These are phyloP conservation scores for Eulemur mongoz DNA, from an alignment of 2,797 vertebrate genomes.

Conservation along the genomic window DNA sequence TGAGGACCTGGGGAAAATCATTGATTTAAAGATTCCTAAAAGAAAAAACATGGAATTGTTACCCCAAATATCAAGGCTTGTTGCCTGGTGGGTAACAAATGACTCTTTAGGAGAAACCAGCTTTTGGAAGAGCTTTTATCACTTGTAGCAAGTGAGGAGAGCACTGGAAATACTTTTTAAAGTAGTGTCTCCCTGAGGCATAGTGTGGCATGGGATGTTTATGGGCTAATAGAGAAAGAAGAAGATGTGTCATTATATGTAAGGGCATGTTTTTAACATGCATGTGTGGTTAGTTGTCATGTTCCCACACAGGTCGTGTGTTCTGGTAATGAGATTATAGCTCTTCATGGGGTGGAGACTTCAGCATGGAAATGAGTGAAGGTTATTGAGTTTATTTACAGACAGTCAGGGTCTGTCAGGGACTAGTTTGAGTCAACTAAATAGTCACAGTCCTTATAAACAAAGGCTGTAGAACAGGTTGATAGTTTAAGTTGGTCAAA, in stretches of 20 bases:
- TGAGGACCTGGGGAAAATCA: background rate
- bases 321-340: background rate
- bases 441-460: background rate
- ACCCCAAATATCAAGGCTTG: background rate
- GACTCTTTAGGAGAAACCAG: background rate
- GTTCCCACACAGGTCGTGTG: background rate
- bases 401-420: background rate
- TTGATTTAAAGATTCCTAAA: background rate
- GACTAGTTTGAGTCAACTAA: background rate
- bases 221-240: background rate
- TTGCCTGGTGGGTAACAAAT: background rate
- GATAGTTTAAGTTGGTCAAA: background rate
- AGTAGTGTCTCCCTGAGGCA: background rate
- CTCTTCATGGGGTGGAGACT: background rate
- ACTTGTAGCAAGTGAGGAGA: background rate
- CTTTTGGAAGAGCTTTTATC: background rate
- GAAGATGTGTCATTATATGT: background rate
- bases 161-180: background rate
- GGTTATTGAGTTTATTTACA: background rate
- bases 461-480: background rate
- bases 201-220: background rate
- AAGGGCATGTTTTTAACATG: background rate
- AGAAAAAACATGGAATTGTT: background rate
- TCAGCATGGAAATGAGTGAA: background rate
- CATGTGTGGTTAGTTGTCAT: background rate